Evolutionary conservation across 1,140 invertebrate genomes (phyloP), one percentile per base, ranked within the genome.

Genomic region (Leptonema lineaticorne): DNA sequence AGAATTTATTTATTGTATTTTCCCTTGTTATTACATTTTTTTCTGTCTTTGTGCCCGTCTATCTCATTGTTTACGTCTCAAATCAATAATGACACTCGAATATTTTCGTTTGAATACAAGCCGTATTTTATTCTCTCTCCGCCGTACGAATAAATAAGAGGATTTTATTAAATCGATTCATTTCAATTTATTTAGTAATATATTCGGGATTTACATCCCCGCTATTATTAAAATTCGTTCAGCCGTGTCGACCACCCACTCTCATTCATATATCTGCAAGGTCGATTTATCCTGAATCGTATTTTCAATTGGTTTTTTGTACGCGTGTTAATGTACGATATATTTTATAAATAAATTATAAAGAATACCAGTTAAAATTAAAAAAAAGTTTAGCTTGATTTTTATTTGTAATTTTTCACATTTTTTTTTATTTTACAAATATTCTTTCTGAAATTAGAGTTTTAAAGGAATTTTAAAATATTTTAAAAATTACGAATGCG

Each of bases 201-300:
- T 64, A 70, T 70, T 67, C 66, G 60, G 64, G 65, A 70, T 70
- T 70, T 67, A 68, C 67, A 70, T 64, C 65, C 69, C 65, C 69
- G 63, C 68, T 70, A 65, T 70, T 57, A 46, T 37, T 41, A 46
- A 46, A 29, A 59, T 37, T 28, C 57, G 30, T 59, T 59, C 57
- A 29, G 30, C n/a, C 57, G 57, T 37, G 57, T 59, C 57, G 57
- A 59, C 57, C 57, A 59, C 57, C 57, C 57, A 59, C 57, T 59
- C 50, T 59, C 57, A 16, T 59, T 37, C 33, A 16, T 59, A 29
- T 53, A 18, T 59, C 57, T 24, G 57, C 57, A 37, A 59, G 57
- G 57, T 37, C 57, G 33, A 37, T 29, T 33, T 59, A 29, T 59
- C 30, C 24, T 29, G 57, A 27, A 27, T 59, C 33, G 57, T 37